A percentile compares a stretch with the other conserved stretches of the same genome.
phyloP scores from a whole-genome alignment of 2,888 invertebrate species.

The Limenitis camilla region DNA sequence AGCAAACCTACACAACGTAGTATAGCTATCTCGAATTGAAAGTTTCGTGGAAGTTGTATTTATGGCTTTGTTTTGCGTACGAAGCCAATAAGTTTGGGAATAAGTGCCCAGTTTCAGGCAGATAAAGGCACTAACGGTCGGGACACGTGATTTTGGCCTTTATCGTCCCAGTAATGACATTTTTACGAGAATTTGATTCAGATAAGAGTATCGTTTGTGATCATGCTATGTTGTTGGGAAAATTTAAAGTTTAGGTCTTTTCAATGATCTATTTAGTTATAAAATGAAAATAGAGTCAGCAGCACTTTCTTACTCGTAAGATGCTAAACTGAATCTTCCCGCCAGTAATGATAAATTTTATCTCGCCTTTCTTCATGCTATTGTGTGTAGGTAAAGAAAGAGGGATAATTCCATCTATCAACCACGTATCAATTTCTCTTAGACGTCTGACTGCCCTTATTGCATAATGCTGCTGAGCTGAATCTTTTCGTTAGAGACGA shows the following conservation, averaged over 20 bases:
- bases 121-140: slow-evolving; percentile 31
- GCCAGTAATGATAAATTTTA: too few relatives aligned
- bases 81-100: slow-evolving; percentile 30
- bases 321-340: too few relatives aligned
- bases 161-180: slow-evolving; percentile 29
- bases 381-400: too few relatives aligned
- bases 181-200: slow-evolving; percentile 31
- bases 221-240: slow-evolving; percentile 23
- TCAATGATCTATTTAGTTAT: neutral
- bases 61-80: slow-evolving; percentile 33
- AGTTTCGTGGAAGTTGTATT: slow-evolving; percentile 29
- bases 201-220: slow-evolving; percentile 30
- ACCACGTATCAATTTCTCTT: too few relatives aligned
- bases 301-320: too few relatives aligned
- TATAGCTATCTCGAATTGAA: slow-evolving; percentile 22
- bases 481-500: too few relatives aligned
- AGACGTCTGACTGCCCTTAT: too few relatives aligned
- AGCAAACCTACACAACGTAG: neutral
- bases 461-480: too few relatives aligned
- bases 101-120: slow-evolving; percentile 30
- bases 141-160: slow-evolving; percentile 30
- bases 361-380: too few relatives aligned
- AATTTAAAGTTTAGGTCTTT: slow-evolving; percentile 13
- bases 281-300: neutral
- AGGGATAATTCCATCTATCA: too few relatives aligned